phyloP scores from a whole-genome alignment of 2,888 invertebrate species.

The Sturmia bella region DNA sequence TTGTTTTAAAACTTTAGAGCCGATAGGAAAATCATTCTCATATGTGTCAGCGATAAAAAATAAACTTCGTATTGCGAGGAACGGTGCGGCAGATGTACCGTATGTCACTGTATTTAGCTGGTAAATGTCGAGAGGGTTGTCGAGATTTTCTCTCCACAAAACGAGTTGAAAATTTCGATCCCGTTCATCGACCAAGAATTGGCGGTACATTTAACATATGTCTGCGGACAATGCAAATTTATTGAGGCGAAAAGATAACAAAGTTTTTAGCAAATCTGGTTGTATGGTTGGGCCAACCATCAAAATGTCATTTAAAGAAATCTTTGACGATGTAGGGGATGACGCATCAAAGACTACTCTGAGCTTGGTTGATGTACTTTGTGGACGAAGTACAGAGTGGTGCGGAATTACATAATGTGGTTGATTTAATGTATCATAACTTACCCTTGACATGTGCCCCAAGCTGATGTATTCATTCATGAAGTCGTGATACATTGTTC shows the following conservation, averaged over 20 bases:
- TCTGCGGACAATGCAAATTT: slow-evolving; percentile 49
- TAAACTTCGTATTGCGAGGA: slow-evolving; percentile 46
- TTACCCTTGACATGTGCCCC: slow-evolving; percentile 14
- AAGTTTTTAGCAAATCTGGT: slow-evolving; percentile 50
- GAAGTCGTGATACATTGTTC: not conserved
- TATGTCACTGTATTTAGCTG: slow-evolving; percentile 34
- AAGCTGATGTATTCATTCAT: not conserved
- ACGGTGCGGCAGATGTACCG: slow-evolving; percentile 45
- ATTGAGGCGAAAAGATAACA: slow-evolving; percentile 49
- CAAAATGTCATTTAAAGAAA: slow-evolving; percentile 60
- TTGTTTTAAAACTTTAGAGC: slow-evolving; percentile 1
- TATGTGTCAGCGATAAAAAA: slow-evolving; percentile 41
- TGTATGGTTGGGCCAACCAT: slow-evolving; percentile 65
- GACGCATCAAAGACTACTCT: slow-evolving; percentile 43
- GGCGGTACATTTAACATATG: slow-evolving; percentile 53
- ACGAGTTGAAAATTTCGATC: slow-evolving; percentile 50
- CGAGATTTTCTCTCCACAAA: slow-evolving; percentile 39
- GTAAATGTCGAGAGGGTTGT: not conserved
- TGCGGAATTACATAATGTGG: slow-evolving; percentile 46
- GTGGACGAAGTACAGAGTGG: slow-evolving; percentile 21
- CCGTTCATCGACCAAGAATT: slow-evolving; percentile 34
- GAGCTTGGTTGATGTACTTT: slow-evolving; percentile 19
- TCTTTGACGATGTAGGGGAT: not conserved
- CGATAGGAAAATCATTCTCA: slow-evolving; percentile 11
- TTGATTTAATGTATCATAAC: slow-evolving; percentile 10